Evolutionary conservation across 2,797 vertebrate genomes (phyloP), one percentile per base, ranked within the genome.

Genomic region (Clarias platycephalus): DNA sequence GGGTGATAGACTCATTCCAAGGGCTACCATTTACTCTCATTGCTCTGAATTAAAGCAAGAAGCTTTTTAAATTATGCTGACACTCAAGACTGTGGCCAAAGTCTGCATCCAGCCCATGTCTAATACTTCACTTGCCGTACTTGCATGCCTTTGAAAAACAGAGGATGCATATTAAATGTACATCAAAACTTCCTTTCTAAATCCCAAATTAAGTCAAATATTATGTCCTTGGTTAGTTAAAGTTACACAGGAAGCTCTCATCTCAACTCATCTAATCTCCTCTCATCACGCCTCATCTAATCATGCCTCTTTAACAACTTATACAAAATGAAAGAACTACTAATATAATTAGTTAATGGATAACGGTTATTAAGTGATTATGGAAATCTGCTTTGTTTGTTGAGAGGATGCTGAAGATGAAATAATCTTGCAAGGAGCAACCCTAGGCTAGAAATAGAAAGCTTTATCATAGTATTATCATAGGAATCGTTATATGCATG

Each of bases 51-150:
- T 82, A 86, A 88, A 88, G 86, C 83, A 68, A 87, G 86, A 78
- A 68, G 84, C 88, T 88, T 89, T 53, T 89, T 86, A 89, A 87
- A 89, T 87, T 83, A 87, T 88, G 86, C 86, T 89, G 89, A 88
- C 87, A 86, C 72, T 87, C 83, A 86, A 82, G 75, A 82, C 68
- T 62, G 82, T 86, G 87, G 85, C 85, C 67, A 49, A 57, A 15
- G 31, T 15, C 57, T 77, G 75, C 28, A 60, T 24, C 31, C 31
- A 60, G 57, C 20, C 31, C 75, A 22, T 77, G 57, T 60, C 57
- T 31, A 12, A 58, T 76, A 76, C 28, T 22, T 76, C 49, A 75
- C 6, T 53, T 57, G 28, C 18, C 0, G 15, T 60, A 77, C 31
- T 77, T 37, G 28, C 10, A 60, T 60, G 55, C 5, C 55, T 77